Evolutionary conservation across 2,113 vertebrate genomes (phyloP), one percentile per base, ranked within the genome.

Genomic region (Strigops habroptila): DNA sequence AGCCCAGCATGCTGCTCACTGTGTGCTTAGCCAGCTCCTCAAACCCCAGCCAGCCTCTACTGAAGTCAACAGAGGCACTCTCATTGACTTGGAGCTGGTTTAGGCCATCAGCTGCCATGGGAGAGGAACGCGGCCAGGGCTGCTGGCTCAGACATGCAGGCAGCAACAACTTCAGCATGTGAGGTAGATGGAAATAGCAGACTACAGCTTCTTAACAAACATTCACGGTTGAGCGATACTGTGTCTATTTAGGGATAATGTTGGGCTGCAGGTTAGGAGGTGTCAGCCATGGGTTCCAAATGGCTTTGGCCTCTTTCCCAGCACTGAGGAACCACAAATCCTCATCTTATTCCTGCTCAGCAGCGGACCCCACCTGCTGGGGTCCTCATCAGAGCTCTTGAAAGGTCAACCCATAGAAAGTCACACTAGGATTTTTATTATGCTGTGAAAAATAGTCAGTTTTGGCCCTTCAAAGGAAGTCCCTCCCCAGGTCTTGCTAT

Each of bases 181-280:
- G 77, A 95, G 89, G 83, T 48, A 49, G 81, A 93, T 89, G 37
- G 64, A 87, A 95, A 96, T 51, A 91, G 62, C 86, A 97, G 86
- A 55, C 52, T 71, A 55, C 46, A 64, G 23, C 39, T 75, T 74
- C 73, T 35, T 59, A 74, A 49, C 35, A 86, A 82, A 31, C 55
- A 55, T 60, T 81, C 46, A 13, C 1, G 0, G 77, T 78, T 91
- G 59, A 18, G 11, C 5, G 6, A 55, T 48, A 53, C 27, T 0
- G 0, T 48, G 46, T 53, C 88, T n/a, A 9, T 74, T 41, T 28
- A 75, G 71, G 57, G 37, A 55, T 63, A 37, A 83, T 9, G 16
- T 6, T 78, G 59, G 51, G 41, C 51, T 90, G 41, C 28, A 30
- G 43, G 31, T 84, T 81, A 53, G 51, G 70, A 91, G 76, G 35